Evolutionary conservation across 2,888 invertebrate species (phyloP), one percentile per base, ranked within the genome.

Genomic region (Athripsodes cinereus): DNA sequence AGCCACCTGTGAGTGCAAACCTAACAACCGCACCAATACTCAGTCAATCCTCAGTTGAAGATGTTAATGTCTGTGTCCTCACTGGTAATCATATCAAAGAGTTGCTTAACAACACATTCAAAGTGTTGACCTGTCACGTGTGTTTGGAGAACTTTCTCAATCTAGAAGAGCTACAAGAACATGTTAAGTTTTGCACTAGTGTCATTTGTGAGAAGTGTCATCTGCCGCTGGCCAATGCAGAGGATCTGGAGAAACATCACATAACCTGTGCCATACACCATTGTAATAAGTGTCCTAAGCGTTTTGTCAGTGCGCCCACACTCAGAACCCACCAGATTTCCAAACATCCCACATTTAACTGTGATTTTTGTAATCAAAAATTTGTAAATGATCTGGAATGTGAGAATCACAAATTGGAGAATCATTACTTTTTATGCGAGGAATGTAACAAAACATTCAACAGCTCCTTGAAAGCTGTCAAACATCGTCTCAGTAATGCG

Each of bases 221-320:
- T 6, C 21, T 20, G 6, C 48, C 34, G 21, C 49, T 55, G n/a
- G 18, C 49, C n/a, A 53, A 46, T 40, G n/a, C 11, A 2, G 10
- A 11, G 3, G 10, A 13, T 3, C 13, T 49, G 20, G 47, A 26
- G 16, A 46, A 21, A 20, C 59, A 59, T 40, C 31, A 26, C 13
- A 35, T 18, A 5, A 18, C 19, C 11, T 59, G 59, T 52, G 16
- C 52, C 19, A 53, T 59, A 20, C 55, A 47, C 31, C 22, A 52
- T 19, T 59, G 59, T 51, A 19, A 35, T 21, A 13, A 20, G 8
- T 59, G 59, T 26, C 59, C 59, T 6, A 56, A 59, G 35, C 49
- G 53, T 22, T 59, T 59, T 22, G 34, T 46, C n/a, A 56, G 55
- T 20, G 11, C 16, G 2, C 53, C 35, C 1, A 53, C 53, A 18